Percentiles rank a stretch among this genome's conserved stretches.
These are phyloP conservation scores for Drosophila borborema DNA, from an alignment of 2,888 invertebrate genomes.

Conservation along the genomic window DNA sequence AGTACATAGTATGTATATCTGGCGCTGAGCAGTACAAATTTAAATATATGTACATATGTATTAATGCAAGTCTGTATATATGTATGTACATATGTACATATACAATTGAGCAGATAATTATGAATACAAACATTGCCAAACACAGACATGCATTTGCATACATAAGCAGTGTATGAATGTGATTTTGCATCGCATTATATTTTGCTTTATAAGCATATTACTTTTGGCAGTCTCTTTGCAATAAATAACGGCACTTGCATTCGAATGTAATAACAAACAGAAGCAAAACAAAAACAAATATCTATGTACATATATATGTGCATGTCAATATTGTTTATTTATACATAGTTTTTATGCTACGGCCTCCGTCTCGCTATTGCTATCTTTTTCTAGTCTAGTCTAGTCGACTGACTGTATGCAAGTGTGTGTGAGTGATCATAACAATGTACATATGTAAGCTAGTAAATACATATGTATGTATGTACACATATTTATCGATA, in stretches of 20 bases:
- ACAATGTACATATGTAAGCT: background rate
- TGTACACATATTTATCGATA: background rate
- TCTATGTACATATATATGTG: background rate
- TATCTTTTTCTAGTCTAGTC: conserved; percentile 27
- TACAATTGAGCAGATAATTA: background rate
- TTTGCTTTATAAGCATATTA: background rate
- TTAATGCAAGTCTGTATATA: background rate
- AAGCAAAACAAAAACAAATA: conserved; percentile 23
- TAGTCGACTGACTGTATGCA: conserved; percentile 7
- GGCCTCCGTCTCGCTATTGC: conserved; percentile 9
- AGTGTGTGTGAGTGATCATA: background rate
- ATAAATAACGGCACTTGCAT: conserved; percentile 4
- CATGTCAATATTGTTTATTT: conserved; percentile 34
- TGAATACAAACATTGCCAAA: background rate
- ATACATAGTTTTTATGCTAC: conserved; percentile 40
- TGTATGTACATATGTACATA: background rate
- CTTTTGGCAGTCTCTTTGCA: background rate
- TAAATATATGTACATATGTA: no score
- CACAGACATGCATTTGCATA: background rate
- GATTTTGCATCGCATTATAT: background rate
- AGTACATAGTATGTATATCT: background rate
- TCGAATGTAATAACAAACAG: conserved; percentile 16
- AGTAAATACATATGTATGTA: background rate
- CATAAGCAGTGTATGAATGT: background rate
- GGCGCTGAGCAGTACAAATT: background rate